A percentile compares a stretch with the other conserved stretches of the same genome.
Evolutionary conservation across 2,888 invertebrate species (phyloP).

Genomic region (Amblyjoppa proteus): DNA sequence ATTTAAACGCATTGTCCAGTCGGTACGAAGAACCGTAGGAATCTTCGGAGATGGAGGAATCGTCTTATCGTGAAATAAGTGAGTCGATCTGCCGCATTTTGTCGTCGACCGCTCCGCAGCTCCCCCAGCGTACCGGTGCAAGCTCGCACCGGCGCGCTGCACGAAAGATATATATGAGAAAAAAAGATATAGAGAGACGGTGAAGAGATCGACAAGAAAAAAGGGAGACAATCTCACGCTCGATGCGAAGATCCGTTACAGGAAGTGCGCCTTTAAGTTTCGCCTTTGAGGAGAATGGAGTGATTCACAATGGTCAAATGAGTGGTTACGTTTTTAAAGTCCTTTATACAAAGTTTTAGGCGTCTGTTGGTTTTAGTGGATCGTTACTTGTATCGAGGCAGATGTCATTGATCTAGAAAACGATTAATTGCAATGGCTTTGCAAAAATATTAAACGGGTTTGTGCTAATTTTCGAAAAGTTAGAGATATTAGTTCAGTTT

Average conservation of each 20-base stretch:
- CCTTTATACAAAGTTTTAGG: too few species aligned
- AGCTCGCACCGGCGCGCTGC: constrained; percentile 21
- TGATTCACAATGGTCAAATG: too few species aligned
- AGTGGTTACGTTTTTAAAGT: too few species aligned
- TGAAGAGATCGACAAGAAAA: constrained; percentile 53
- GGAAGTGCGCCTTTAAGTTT: constrained; percentile 63
- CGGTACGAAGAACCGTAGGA: constrained; percentile 5
- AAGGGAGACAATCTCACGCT: constrained; percentile 62
- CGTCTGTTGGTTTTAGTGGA: too few species aligned
- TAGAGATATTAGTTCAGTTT: too few species aligned
- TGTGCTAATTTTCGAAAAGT: too few species aligned
- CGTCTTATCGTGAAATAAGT: constrained; percentile 65
- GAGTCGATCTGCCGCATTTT: constrained; percentile 67
- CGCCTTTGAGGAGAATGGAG: constrained; percentile 50
- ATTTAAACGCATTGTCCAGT: background rate
- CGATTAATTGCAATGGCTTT: too few species aligned
- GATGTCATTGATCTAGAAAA: too few species aligned
- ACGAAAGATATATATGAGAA: background rate
- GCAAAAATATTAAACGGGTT: too few species aligned
- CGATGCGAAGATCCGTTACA: constrained; percentile 63
- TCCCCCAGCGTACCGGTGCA: constrained; percentile 27
- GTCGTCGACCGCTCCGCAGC: constrained; percentile 55
- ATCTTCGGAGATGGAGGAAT: constrained; percentile 31
- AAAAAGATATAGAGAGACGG: background rate
- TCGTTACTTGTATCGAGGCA: too few species aligned